These are phyloP conservation scores for Argyresthia albistria DNA, from an alignment of 2,888 invertebrate species.

Conservation along the genomic window DNA sequence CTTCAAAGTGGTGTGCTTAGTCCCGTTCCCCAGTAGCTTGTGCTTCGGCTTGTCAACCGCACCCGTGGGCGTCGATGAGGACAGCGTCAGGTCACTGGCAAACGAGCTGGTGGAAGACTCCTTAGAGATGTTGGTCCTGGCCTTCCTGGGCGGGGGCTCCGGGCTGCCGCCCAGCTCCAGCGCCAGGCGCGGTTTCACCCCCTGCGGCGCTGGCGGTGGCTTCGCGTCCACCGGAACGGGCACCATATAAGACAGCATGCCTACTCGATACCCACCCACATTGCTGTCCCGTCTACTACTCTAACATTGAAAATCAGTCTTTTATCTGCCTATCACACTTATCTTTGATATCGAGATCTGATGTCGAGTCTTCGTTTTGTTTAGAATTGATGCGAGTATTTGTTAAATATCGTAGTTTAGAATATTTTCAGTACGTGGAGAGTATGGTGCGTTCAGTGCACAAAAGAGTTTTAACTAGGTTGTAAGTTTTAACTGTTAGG, in stretches of 20 bases:
- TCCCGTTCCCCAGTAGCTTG: slow-evolving; percentile 78
- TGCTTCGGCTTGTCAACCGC: slow-evolving; percentile 77
- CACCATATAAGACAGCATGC: slow-evolving; percentile 85
- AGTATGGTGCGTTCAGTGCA: slow-evolving; percentile 6
- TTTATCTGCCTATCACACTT: slow-evolving; percentile 1
- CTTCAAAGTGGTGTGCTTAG: slow-evolving; percentile 80
- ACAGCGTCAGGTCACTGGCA: slow-evolving; percentile 76
- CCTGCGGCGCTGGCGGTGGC: slow-evolving; percentile 74
- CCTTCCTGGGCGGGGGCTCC: slow-evolving; percentile 36
- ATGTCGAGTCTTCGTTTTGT: slow-evolving; percentile 15
- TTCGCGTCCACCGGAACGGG: slow-evolving; percentile 85
- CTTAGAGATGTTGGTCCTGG: slow-evolving; percentile 63
- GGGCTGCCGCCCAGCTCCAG: slow-evolving; percentile 50
- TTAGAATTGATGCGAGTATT: too few relatives aligned
- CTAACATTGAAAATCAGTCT: slow-evolving; percentile 1
- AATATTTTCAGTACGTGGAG: slow-evolving; percentile 35
- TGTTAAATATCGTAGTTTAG: slow-evolving; percentile 9
- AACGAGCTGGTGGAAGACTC: slow-evolving; percentile 82
- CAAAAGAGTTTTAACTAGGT: not conserved
- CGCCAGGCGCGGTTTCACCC: slow-evolving; percentile 62
- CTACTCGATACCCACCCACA: not conserved
- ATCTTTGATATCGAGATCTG: slow-evolving; percentile 5
- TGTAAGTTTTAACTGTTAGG: too few relatives aligned
- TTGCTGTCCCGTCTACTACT: not conserved
- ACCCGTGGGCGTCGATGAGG: slow-evolving; percentile 75